A percentile compares a stretch with the other conserved stretches of the same genome.
phyloP scores from a whole-genome alignment of 2,888 invertebrate species.

The Campopleginae sp. region DNA sequence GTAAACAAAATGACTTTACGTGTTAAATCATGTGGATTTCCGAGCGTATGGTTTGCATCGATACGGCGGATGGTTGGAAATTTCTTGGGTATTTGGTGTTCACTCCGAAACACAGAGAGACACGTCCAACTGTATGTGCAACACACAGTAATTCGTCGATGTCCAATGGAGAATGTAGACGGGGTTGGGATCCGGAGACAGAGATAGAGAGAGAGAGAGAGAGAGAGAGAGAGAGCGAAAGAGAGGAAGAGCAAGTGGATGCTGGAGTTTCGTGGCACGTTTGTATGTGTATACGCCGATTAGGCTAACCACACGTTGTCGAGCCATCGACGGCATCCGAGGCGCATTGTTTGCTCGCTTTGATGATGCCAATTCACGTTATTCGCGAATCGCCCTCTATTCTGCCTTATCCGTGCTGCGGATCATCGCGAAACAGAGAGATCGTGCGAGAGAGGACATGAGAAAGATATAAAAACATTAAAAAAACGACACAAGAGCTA shows the following conservation, averaged over 20 bases:
- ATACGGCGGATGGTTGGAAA: slow-evolving; percentile 72
- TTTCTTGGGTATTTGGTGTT: slow-evolving; percentile 67
- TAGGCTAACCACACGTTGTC: slow-evolving; percentile 84
- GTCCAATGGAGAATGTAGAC: slow-evolving; percentile 46
- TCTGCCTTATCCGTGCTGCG: slow-evolving; percentile 72
- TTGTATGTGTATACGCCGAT: slow-evolving; percentile 77
- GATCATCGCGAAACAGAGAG: slow-evolving; percentile 47
- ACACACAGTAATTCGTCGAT: slow-evolving; percentile 53
- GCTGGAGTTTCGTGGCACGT: slow-evolving; percentile 21
- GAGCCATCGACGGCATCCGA: slow-evolving; percentile 81
- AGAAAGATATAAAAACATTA: slow-evolving; percentile 2
- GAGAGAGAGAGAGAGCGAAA: slow-evolving; percentile 8
- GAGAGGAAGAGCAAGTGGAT: slow-evolving; percentile 16
- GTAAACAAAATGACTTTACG: slow-evolving; percentile 25
- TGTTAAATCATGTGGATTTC: slow-evolving; percentile 16
- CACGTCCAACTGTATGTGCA: slow-evolving; percentile 37
- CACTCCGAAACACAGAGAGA: slow-evolving; percentile 42
- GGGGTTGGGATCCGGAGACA: slow-evolving; percentile 18
- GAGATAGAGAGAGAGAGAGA: slow-evolving; percentile 1
- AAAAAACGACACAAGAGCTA: slow-evolving; percentile 32
- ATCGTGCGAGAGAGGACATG: slow-evolving; percentile 36
- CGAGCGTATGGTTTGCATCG: slow-evolving; percentile 25
- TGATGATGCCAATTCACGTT: slow-evolving; percentile 84
- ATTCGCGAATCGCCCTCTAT: slow-evolving; percentile 72
- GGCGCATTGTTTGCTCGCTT: slow-evolving; percentile 83